Base-by-base conservation (phyloP, 2,797 vertebrate species). In the Mastacembelus armatus region DNA sequence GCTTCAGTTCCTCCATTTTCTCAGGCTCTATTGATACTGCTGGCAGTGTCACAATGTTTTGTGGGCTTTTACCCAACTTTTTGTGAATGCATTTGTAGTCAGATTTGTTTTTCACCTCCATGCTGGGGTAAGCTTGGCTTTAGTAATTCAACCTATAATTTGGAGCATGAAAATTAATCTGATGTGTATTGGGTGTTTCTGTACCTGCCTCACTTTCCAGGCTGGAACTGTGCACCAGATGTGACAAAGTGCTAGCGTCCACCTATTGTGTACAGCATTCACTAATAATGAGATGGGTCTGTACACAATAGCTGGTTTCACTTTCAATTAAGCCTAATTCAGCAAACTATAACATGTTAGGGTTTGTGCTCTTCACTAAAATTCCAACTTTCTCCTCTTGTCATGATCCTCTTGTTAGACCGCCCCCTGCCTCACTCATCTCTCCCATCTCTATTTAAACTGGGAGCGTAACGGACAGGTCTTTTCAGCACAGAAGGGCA, bases 381-480 rank as follows among this genome's bases (percentile, higher is more conserved):
- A 83, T 74, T 55, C 68, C 69, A 88, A 80, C 77, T 84, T 84
- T 88, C 76, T 85, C 80, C 78, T 64, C 61, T 77, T 73, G 83
- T 85, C 79, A 59, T 80, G 83, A 90, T 86, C 83, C 48, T 55
- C 80, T 85, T 90, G 84, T 90, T 87, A 59, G 70, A 69, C 76
- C 72, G 35, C 77, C 82, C 65, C 74, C 66, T 24, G 7, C 74
- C 77, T 69, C 27, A 39, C 82, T 87, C 88, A 77, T 81, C 71
- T 73, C 52, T 80, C 66, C 74, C 62, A 48, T 88, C 80, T 77
- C 80, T 71, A 70, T 85, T 86, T 51, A 66, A 77, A 72, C 61
- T 19, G 68, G 62, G 56, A 91, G 84, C 27, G 86, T 85, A 92
- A 92, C 90, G 76, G 92, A 92, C 91, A 84, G 77, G 66, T 73